Evolutionary conservation across 2,797 vertebrate genomes (phyloP).

Genomic region (Capromys pilorides): DNA sequence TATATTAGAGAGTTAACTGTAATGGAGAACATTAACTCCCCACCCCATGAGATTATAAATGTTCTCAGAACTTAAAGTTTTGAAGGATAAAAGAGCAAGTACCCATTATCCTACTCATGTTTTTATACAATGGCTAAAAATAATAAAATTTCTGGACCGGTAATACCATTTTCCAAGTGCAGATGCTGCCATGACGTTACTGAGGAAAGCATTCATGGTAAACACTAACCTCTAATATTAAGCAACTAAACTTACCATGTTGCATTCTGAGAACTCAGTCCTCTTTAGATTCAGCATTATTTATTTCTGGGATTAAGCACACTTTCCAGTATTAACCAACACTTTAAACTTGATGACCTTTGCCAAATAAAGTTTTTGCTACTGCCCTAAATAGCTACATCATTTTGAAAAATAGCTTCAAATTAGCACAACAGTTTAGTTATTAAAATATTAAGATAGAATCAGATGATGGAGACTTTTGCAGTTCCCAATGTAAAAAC

Average conservation of each 20-base stretch:
- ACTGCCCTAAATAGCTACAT: neutral
- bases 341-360: constrained; percentile 44
- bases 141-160: constrained; percentile 52
- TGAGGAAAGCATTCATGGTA: constrained; percentile 27
- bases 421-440: neutral
- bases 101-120: constrained; percentile 57
- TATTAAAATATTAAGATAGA: constrained; percentile 32
- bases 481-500: constrained; percentile 15
- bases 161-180: constrained; percentile 56
- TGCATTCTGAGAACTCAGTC: neutral
- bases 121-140: constrained; percentile 60
- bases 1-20: constrained; percentile 34
- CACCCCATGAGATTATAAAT: constrained; percentile 37
- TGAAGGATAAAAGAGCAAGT: constrained; percentile 55
- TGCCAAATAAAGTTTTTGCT: neutral
- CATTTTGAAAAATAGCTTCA: constrained; percentile 39
- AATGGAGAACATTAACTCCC: constrained; percentile 47
- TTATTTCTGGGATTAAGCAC: constrained; percentile 31
- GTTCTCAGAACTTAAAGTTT: constrained; percentile 43
- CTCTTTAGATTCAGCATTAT: constrained; percentile 24
- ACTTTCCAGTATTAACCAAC: constrained; percentile 45
- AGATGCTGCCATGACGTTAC: constrained; percentile 16
- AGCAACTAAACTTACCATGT: constrained; percentile 43
- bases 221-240: constrained; percentile 59
- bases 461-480: neutral